A percentile compares a stretch with the other conserved stretches of the same genome.
Conservation (phyloP, 2,797 vertebrate genomes). For the Ctenopoma multispine region DNA sequence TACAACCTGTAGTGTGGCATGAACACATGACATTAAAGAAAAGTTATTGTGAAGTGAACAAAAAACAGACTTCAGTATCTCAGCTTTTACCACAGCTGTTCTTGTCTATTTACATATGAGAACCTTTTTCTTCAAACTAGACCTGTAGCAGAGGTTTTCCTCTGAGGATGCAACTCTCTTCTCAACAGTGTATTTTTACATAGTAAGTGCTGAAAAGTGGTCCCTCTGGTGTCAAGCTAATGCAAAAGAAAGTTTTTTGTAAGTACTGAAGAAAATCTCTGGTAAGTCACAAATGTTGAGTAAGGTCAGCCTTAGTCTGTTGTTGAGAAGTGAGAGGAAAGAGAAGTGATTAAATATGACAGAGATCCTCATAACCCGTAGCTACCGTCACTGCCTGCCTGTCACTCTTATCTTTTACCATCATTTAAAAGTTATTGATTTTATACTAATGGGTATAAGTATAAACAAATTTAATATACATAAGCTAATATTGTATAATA, state of each 20-base stretch:
- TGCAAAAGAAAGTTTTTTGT: background rate
- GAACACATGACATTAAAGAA: constrained; percentile 1
- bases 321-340: background rate
- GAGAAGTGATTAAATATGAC: background rate
- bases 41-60: background rate
- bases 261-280: background rate
- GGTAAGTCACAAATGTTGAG: background rate
- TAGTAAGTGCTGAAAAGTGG: background rate
- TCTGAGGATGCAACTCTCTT: background rate
- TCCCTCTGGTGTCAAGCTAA: constrained; percentile 17
- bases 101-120: background rate
- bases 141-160: background rate
- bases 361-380: background rate
- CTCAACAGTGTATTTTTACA: background rate
- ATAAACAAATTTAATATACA: background rate
- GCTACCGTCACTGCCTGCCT: background rate
- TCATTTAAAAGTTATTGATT: background rate
- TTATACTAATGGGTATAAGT: background rate
- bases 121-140: background rate
- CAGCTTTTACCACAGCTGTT: too few relatives aligned
- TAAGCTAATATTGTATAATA: background rate
- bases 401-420: background rate
- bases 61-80: background rate
- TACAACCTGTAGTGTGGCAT: background rate
- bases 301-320: background rate